Base-by-base conservation (phyloP, 2,888 invertebrate species). In the Melipona bicolor region DNA sequence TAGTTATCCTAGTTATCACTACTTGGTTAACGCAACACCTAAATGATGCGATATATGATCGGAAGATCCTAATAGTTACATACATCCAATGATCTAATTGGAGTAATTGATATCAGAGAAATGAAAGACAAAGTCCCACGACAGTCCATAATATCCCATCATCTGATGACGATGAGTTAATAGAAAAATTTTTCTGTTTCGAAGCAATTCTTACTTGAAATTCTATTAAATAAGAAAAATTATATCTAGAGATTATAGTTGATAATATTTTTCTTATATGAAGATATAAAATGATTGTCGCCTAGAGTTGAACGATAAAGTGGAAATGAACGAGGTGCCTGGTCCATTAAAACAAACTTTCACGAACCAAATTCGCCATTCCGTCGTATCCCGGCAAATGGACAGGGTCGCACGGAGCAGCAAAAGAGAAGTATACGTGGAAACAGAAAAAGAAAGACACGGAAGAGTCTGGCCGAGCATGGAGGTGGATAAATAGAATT, bases 401-500 rank as follows among this genome's bases (percentile, higher is more conserved):
- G 49, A 49, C 36, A 65, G 24, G 43, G 27, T 67, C 17, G 15
- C 9, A 64, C 62, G 52, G 36, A 64, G 43, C 43, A 21, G 3
- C 49, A n/a, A 73, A 4, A 50, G 15, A 21, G 21, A 73, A 49
- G 43, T 62, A 62, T 50, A 73, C 24, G 62, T 43, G 62, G 54
- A 67, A 59, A 32, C 21, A 67, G 52, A 27, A 27, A 61, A 21
- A 59, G 21, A 27, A 52, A 50, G 11, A 17, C 13, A 54, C 52
- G 64, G 43, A 77, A 71, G 77, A 77, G 36, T 17, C 77, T 54
- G 19, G 50, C 21, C 27, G 43, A 61, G 32, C 68, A 52, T 49
- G 72, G 32, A 52, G 56, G 69, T 72, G 79, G 76, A 84, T 72
- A 79, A 83, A 83, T 79, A 76, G 74, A 85, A 77, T 83, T 74